Percentiles rank a stretch among this genome's conserved stretches.
Conservation (phyloP, 2,797 vertebrate genomes). For the Myotis daubentonii region DNA sequence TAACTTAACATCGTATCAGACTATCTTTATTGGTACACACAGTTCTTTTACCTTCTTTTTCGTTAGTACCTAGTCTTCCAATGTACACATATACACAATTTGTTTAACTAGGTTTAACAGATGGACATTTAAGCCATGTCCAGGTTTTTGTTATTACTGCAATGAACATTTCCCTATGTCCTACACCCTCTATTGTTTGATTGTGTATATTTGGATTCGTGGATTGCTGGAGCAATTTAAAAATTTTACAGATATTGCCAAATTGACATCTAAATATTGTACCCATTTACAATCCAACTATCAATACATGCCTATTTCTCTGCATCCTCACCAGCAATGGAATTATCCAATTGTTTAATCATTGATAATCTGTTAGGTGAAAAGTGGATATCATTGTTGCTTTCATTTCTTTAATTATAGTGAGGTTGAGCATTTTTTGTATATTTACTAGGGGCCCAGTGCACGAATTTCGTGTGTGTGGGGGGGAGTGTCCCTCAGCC, state of each 20-base stretch:
- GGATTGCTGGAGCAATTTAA: not conserved
- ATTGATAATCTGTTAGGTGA: not conserved
- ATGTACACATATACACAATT: not conserved
- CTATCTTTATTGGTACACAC: not conserved
- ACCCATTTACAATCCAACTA: not conserved
- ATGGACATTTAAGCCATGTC: constrained; percentile 10
- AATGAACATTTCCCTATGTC: not conserved
- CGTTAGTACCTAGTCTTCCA: not conserved
- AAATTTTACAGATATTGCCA: not conserved
- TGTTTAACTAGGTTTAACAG: not conserved
- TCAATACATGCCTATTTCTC: not conserved
- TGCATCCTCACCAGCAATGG: not conserved
- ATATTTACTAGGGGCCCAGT: too few relatives aligned
- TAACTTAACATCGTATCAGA: not conserved
- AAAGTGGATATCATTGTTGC: not conserved
- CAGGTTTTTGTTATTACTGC: constrained; percentile 6
- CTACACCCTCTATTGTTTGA: not conserved
- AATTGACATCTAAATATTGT: not conserved
- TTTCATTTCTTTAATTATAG: constrained; percentile 39
- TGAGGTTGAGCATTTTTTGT: not conserved
- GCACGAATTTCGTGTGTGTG: too few relatives aligned
- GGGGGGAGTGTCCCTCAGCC: too few relatives aligned
- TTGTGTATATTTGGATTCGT: not conserved
- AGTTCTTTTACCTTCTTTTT: not conserved
- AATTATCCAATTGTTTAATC: not conserved